A percentile compares a stretch with the other conserved stretches of the same genome.
Conservation (phyloP, 1,140 invertebrate genomes). For the Palaemon carinicauda region DNA sequence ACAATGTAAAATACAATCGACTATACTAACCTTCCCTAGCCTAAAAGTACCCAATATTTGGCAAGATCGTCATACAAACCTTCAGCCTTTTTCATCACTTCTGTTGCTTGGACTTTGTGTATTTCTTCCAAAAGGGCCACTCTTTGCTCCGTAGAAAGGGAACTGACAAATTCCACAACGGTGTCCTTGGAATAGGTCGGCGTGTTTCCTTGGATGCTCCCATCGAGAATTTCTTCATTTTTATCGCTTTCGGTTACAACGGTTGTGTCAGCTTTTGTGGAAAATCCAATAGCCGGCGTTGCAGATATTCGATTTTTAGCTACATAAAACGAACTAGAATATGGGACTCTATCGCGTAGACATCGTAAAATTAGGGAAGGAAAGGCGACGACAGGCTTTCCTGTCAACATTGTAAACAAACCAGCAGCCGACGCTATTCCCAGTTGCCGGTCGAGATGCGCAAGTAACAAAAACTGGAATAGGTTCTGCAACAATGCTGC, state of each 20-base stretch:
- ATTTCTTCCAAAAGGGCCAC: not conserved
- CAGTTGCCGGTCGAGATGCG: too few species aligned
- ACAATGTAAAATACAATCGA: too few species aligned
- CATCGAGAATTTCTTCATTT: too few species aligned
- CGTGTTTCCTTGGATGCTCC: not conserved
- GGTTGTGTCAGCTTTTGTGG: too few species aligned
- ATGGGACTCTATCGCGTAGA: not conserved
- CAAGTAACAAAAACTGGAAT: too few species aligned
- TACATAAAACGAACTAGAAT: too few species aligned
- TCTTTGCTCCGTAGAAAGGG: not conserved
- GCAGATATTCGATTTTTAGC: too few species aligned
- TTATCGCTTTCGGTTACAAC: too few species aligned
- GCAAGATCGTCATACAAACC: not conserved
- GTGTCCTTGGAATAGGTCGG: not conserved
- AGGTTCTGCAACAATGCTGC: too few species aligned
- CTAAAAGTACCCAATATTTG: too few species aligned
- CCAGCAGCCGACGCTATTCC: conserved; percentile 19
- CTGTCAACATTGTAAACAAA: conserved; percentile 31
- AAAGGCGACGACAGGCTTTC: not conserved
- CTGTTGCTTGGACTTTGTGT: not conserved
- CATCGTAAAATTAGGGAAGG: not conserved
- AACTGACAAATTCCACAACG: not conserved
- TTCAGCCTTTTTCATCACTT: conserved; percentile 15
- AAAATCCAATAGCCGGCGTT: too few species aligned
- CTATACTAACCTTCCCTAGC: too few species aligned